Base-by-base conservation (phyloP, 2,888 invertebrate genomes). In the Cyclophora punctaria region DNA sequence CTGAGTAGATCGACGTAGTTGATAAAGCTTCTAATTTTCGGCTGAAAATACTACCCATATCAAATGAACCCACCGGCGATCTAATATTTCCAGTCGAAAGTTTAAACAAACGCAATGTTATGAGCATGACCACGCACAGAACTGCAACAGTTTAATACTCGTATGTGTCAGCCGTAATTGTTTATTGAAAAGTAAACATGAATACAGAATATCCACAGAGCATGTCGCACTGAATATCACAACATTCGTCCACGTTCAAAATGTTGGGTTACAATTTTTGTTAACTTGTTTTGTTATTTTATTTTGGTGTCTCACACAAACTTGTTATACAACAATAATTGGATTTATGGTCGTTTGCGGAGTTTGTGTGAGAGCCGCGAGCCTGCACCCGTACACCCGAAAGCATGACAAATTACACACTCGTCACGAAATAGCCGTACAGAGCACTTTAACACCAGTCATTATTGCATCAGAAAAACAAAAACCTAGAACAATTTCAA, bases 361-460 rank as follows among this genome's bases (percentile, higher is more conserved):
- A 57, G 76, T 81, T 81, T 78, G 78, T 80, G 80, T 74, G 78
- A 72, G 76, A 75, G 65, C 61, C 56, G 59, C 61, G 63, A 64
- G 80, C 82, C 86, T 84, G 86, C 87, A 87, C 86, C 79, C 81
- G 86, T 85, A 80, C 84, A 83, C 80, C 84, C 79, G 77, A 71
- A 68, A 80, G 86, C 86, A 86, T 86, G 86, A 80, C 80, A 78
- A 68, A 71, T 65, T 71, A 66, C 66, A 73, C 69, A 77, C 71
- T 69, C 68, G 62, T 70, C 67, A 63, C 66, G 37, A 58, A 66
- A 63, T 71, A 69, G 70, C 57, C 68, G 67, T 69, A 70, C 64
- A 52, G 63, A 68, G 69, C 75, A 74, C 75, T 67, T 59, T 55
- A 58, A 75, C 70, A 69, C 69, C 20, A 20, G 44, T 37, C 37